Base-by-base conservation (phyloP, 2,888 invertebrate genomes). In the Syrista parreyssii region DNA sequence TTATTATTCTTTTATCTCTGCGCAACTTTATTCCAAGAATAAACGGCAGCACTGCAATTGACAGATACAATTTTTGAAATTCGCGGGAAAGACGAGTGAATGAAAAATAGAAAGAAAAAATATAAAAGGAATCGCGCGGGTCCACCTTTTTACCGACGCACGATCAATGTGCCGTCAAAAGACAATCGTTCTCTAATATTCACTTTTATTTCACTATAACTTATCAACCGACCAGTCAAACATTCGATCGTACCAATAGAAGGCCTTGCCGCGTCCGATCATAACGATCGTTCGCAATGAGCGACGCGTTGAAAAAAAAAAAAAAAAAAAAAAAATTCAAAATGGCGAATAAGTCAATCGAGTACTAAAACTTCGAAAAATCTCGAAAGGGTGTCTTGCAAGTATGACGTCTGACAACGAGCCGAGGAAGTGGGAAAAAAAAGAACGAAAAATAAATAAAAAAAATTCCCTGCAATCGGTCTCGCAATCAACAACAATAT, bases 1-100 rank as follows among this genome's bases (percentile, higher is more conserved):
- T 79, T 85, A 84, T 83, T 84, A 82, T 82, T 79, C 85, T 84
- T 83, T 85, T 84, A 81, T 84, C 82, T 40, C 55, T 23, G 40
- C 68, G 9, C 23, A 9, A 55, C 55, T 15, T 55, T 23, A 23
- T 9, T 55, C 55, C 55, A 55, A 55, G 23, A 23, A 71, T 74
- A 36, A 15, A 12, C 11, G 35, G 36, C 35, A 55, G 55, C 35
- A 75, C 40, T 74, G 72, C 23, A 74, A 72, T 35, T 31, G 68
- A 55, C 15, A 68, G 33, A 34, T 71, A 68, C 68, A 69, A 69
- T n/a, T 74, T 12, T 73, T 74, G 69, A 81, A 76, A 81, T 78
- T 76, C 35, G 69, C 71, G 31, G 0, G 1, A 71, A 31, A 30
- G 9, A 11, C 3, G 31, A 71, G 31, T 30, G 74, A 12, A 74